Percentiles rank a stretch among this genome's conserved stretches.
These are phyloP conservation scores for Leptopilina drosophilae DNA, from an alignment of 2,888 invertebrate genomes.

Conservation along the genomic window DNA sequence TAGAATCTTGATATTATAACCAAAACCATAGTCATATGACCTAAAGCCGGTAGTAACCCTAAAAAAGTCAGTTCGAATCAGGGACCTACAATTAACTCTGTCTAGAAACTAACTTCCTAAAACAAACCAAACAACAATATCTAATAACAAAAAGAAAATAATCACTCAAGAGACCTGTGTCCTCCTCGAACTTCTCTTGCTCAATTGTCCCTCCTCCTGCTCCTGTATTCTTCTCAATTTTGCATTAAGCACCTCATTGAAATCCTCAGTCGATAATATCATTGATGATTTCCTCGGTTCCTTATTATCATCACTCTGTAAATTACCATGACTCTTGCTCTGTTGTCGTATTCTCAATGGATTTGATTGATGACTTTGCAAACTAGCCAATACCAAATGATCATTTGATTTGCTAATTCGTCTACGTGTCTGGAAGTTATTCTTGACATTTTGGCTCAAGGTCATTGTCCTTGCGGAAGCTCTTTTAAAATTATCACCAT, in stretches of 20 bases:
- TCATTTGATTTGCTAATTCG: conserved; percentile 72
- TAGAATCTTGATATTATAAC: too few species aligned
- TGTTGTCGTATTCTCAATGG: conserved; percentile 71
- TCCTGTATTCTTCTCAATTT: conserved; percentile 85
- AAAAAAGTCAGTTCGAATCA: too few species aligned
- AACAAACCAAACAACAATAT: too few species aligned
- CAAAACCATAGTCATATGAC: too few species aligned
- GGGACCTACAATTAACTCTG: too few species aligned
- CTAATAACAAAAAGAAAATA: neutral
- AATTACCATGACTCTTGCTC: conserved; percentile 77
- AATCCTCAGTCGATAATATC: conserved; percentile 78
- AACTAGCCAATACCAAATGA: conserved; percentile 65
- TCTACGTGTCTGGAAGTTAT: conserved; percentile 65
- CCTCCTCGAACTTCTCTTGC: neutral
- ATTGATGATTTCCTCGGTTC: conserved; percentile 66
- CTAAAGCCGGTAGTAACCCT: too few species aligned
- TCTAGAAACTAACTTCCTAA: too few species aligned
- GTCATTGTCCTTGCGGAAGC: conserved; percentile 53
- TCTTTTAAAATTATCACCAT: conserved; percentile 50
- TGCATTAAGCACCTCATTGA: conserved; percentile 85
- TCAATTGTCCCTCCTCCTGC: conserved; percentile 76
- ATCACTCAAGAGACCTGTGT: conserved; percentile 5
- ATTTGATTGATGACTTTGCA: conserved; percentile 65
- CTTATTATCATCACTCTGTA: conserved; percentile 67
- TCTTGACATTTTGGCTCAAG: conserved; percentile 54